Percentiles rank a stretch among this genome's conserved stretches.
These are phyloP conservation scores for Pelosia muscerda DNA, from an alignment of 2,888 invertebrate species.

Conservation along the genomic window DNA sequence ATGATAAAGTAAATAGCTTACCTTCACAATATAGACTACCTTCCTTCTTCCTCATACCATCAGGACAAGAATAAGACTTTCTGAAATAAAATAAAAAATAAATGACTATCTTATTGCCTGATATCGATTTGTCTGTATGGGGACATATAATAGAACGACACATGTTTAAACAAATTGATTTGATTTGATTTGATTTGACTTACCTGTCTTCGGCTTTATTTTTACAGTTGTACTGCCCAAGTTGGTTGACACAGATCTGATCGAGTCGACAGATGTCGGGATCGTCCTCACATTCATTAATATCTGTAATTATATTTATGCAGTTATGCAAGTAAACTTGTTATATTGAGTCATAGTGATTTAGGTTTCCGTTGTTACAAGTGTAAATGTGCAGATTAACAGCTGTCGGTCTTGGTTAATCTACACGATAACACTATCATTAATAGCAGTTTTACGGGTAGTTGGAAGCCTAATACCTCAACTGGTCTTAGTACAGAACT, in stretches of 20 bases:
- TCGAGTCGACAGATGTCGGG: constrained; percentile 91
- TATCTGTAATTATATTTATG: constrained; percentile 86
- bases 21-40: constrained; percentile 69
- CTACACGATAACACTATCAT: too few species aligned
- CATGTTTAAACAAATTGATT: too few species aligned
- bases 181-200: too few species aligned
- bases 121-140: too few species aligned
- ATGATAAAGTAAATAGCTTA: constrained; percentile 34
- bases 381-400: too few species aligned
- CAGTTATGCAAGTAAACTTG: background rate
- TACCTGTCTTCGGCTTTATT: constrained; percentile 65
- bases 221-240: constrained; percentile 92
- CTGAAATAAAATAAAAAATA: constrained; percentile 12
- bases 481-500: too few species aligned
- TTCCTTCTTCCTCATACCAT: constrained; percentile 70
- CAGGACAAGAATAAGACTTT: constrained; percentile 60
- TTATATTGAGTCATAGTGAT: too few species aligned
- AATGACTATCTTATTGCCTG: too few species aligned
- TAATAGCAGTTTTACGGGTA: too few species aligned
- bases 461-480: too few species aligned
- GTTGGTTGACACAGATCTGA: constrained; percentile 94
- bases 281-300: constrained; percentile 94
- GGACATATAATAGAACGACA: background rate
- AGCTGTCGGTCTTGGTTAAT: too few species aligned
- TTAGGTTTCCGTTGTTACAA: too few species aligned